Conservation (phyloP, 2,113 vertebrate genomes). For the Tragelaphus imberbis region DNA sequence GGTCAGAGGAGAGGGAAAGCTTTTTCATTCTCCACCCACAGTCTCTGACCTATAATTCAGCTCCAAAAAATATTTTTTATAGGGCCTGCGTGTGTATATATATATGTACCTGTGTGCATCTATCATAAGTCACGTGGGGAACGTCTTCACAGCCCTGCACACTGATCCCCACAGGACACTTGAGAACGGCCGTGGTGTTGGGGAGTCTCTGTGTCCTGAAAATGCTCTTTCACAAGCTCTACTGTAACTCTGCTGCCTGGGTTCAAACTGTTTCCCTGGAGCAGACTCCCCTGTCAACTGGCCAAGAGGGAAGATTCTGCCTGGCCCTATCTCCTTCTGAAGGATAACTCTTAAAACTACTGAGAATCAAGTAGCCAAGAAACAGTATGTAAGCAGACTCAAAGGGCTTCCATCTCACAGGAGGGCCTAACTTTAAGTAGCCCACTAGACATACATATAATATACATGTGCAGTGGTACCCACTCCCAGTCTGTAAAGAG, state of each 20-base stretch:
- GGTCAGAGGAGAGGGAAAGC: not conserved
- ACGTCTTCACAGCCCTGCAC: not conserved
- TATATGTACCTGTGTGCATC: not conserved
- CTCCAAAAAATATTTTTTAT: not conserved
- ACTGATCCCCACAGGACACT: not conserved
- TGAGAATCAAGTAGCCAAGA: not conserved
- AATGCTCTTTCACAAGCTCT: not conserved
- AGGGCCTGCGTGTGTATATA: rapidly evolving
- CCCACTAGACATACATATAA: not conserved
- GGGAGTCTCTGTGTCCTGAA: not conserved
- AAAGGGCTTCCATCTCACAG: not conserved
- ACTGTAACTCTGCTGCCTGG: not conserved
- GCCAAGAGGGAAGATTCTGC: not conserved
- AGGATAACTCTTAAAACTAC: not conserved
- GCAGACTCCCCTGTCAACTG: not conserved
- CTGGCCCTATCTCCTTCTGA: not conserved
- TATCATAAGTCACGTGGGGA: not conserved
- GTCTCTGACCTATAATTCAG: not conserved
- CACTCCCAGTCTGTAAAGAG: not conserved
- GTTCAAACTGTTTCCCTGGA: not conserved
- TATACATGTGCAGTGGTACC: not conserved
- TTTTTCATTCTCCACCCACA: not conserved
- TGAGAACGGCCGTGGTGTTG: not conserved
- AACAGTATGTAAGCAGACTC: not conserved
- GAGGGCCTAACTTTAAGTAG: not conserved